These are phyloP conservation scores for Dicaeum eximium DNA, from an alignment of 2,113 vertebrate species.

Conservation along the genomic window DNA sequence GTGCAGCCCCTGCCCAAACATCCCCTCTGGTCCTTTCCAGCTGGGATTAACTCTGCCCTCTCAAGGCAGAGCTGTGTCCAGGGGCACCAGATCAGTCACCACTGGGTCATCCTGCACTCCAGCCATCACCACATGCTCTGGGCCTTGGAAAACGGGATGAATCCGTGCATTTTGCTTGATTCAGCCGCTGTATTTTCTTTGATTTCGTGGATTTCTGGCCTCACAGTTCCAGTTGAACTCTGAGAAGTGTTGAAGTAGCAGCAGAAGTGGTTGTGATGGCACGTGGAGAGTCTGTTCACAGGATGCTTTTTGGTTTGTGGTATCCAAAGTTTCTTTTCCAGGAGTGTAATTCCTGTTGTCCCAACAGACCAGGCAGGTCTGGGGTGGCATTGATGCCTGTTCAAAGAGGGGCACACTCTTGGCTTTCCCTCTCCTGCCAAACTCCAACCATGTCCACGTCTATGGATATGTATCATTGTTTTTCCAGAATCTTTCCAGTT, in stretches of 20 bases:
- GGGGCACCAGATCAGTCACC: neutral
- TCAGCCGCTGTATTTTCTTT: accelerated
- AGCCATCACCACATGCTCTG: neutral
- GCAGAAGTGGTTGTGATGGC: neutral
- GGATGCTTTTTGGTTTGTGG: neutral
- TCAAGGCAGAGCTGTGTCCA: neutral
- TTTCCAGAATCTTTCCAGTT: neutral
- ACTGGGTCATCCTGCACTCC: neutral
- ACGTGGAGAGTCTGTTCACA: accelerated
- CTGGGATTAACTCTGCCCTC: neutral
- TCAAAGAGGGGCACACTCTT: accelerated
- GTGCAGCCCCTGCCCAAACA: neutral
- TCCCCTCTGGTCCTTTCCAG: neutral
- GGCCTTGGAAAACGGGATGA: accelerated
- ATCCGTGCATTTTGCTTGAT: accelerated
- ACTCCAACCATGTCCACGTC: accelerated
- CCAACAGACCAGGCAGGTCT: neutral
- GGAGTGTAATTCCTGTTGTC: neutral
- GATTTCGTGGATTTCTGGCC: neutral
- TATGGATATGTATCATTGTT: accelerated
- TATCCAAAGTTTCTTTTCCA: neutral
- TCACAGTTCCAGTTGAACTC: neutral
- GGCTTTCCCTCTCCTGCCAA: neutral
- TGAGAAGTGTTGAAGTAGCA: neutral
- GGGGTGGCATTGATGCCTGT: accelerated